Base-by-base conservation (phyloP, 2,113 vertebrate species). In the Delphinus delphis region DNA sequence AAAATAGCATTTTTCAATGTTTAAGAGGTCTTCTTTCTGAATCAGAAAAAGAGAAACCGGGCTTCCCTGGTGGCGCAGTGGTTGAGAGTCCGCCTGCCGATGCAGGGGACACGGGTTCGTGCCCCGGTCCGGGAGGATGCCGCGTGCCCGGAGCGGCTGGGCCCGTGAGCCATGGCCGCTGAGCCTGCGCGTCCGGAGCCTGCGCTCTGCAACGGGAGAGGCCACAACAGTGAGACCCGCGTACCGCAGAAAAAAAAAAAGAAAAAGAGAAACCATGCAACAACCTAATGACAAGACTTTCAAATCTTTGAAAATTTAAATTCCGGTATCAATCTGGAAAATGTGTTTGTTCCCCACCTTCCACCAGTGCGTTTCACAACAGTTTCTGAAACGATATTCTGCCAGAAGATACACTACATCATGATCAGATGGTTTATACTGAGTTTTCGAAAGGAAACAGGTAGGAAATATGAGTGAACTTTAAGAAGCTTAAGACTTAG, bases 391-490 rank as follows among this genome's bases (percentile, higher is more conserved):
- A 23, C 5, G 14, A 3, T 17, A 31, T 73, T 63, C 50, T 53
- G n/a, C 79, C 5, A 15, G 23, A 90, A 84, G 50, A 18, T 14
- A 50, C 3, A 18, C 26, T 10, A 20, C 41, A 65, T 44, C 31
- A 36, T 28, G 31, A 31, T 3, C 47, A 2, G 31, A 58, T 58
- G 44, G 63, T 28, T 88, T 50, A 53, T 15, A 50, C 0, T 4
- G 5, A 20, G 15, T 92, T 70, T 94, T 92, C 88, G 55, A 67
- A 80, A 76, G 80, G 68, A 91, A 74, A 58, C 33, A 67, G 53
- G 47, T 5, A 38, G 33, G n/a, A 95, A 71, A 85, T 84, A 53
- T 8, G 0, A 88, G 58, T n/a, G 38, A 80, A 38, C 71, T 36
- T 81, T 4, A 44, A 38, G 58, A 67, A 93, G 90, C 62, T 53